Base-by-base conservation (phyloP, 2,888 invertebrate species). In the Drosophila formosana region DNA sequence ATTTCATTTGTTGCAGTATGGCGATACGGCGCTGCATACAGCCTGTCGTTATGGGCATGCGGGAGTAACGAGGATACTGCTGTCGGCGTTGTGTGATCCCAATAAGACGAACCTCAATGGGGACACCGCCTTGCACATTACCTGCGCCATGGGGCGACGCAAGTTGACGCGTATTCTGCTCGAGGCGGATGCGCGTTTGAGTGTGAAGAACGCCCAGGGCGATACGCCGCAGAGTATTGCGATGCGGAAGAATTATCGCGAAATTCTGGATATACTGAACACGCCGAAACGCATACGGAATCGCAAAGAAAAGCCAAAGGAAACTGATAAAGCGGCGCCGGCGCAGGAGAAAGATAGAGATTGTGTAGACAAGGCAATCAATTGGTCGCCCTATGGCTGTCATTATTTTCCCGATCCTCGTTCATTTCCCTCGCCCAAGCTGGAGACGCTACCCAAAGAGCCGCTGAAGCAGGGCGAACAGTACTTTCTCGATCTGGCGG, bases 31-130 rank as follows among this genome's bases (percentile, higher is more conserved):
- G 0, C 94, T 99, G 28, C 98, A 99, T 92, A 98, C 98, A 3
- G 97, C 98, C 1, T 97, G 98, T 4, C 95, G 98, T 25, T 98
- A 99, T 92, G 98, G 98, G 0, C 99, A 99, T 93, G 98, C 98
- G 0, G 98, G 98, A 3, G 98, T 98, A 69, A 97, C 98, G 0
- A 94, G 98, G 60, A 98, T 99, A 85, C 95, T 99, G 58, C 96
- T 99, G 80, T 98, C 98, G 39, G 98, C 98, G 0, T 94, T 96
- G 81, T 96, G 97, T 91, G 94, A 95, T 80, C 96, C 97, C 58
- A 96, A 97, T 66, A 97, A 97, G 88, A 96, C 97, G 89, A 99
- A 99, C 92, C 97, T 98, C 94, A 99, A 99, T 93, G 98, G 98
- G 0, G 98, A 99, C 93, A 98, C 98, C 0, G 96, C 98, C 0